These are phyloP conservation scores for Mustelus asterias DNA, from an alignment of 2,113 vertebrate genomes.

Conservation along the genomic window DNA sequence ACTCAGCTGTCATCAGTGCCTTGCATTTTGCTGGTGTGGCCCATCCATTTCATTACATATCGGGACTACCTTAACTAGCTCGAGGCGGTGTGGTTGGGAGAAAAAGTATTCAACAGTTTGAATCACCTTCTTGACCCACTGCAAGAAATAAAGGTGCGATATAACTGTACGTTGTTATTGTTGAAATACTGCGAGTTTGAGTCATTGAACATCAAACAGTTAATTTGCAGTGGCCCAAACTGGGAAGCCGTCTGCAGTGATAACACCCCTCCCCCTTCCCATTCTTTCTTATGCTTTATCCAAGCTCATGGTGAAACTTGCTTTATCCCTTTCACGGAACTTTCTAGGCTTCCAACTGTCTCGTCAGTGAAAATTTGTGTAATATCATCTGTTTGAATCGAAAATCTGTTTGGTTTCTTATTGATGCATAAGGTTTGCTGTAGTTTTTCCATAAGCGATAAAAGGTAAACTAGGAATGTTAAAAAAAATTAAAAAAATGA, in stretches of 20 bases:
- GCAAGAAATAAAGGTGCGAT: not conserved
- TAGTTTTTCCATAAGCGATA: not conserved
- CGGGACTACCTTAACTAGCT: not conserved
- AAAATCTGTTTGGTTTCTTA: not conserved
- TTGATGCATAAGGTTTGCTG: not conserved
- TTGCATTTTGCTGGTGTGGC: not conserved
- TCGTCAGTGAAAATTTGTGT: not conserved
- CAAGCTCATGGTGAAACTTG: conserved; percentile 3
- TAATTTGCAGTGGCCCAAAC: conserved; percentile 35
- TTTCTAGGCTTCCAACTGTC: not conserved
- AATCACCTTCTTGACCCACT: not conserved
- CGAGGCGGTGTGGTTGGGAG: not conserved
- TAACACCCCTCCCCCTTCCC: conserved; percentile 29
- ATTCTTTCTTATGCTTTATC: conserved; percentile 1
- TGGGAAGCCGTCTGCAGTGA: conserved; percentile 27
- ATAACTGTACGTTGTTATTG: not conserved
- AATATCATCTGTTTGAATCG: not conserved
- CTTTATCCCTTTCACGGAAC: not conserved
- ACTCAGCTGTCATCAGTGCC: not conserved
- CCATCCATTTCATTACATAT: not conserved
- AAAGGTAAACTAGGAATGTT: not conserved
- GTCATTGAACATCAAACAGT: conserved; percentile 1
- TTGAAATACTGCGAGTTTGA: not conserved
- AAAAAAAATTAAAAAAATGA: not conserved
- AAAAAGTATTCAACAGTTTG: not conserved